Evolutionary conservation across 2,113 vertebrate genomes (phyloP).

Genomic region (Sarotherodon lohbergeri): DNA sequence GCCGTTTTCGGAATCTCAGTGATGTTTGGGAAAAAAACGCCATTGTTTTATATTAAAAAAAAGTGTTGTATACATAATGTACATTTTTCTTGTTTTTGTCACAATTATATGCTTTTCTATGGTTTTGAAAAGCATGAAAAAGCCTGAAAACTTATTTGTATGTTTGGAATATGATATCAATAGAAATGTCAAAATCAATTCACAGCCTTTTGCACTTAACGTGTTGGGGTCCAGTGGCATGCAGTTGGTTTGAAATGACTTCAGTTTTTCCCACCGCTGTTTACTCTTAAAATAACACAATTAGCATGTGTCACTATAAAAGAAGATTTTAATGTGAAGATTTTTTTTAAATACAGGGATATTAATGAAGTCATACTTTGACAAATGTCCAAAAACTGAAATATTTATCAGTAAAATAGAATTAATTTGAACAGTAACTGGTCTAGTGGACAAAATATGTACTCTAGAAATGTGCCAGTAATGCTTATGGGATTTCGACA

Average conservation of each 20-base stretch:
- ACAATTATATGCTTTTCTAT: slow-evolving; percentile 66
- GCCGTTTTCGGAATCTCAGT: slow-evolving; percentile 74
- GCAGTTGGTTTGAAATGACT: slow-evolving; percentile 22
- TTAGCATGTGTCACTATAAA: neutral
- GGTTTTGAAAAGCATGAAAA: slow-evolving; percentile 67
- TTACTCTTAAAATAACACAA: neutral
- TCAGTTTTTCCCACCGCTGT: neutral
- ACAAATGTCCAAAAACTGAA: slow-evolving; percentile 24
- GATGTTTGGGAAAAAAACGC: slow-evolving; percentile 51
- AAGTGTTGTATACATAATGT: slow-evolving; percentile 59
- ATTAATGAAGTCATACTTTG: slow-evolving; percentile 61
- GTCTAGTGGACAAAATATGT: neutral
- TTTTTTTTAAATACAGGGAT: slow-evolving; percentile 38
- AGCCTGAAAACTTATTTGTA: slow-evolving; percentile 48
- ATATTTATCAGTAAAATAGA: neutral
- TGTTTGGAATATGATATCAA: slow-evolving; percentile 45
- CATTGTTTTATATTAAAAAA: slow-evolving; percentile 59
- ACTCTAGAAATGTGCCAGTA: neutral
- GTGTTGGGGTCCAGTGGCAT: slow-evolving; percentile 49
- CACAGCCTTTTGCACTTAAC: slow-evolving; percentile 57
- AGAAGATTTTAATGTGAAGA: neutral
- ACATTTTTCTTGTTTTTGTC: slow-evolving; percentile 51
- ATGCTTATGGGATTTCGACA: neutral
- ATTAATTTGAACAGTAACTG: neutral
- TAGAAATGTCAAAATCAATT: slow-evolving; percentile 17